Base-by-base conservation (phyloP, 1,140 invertebrate genomes). In the Drosophila tropicalis region DNA sequence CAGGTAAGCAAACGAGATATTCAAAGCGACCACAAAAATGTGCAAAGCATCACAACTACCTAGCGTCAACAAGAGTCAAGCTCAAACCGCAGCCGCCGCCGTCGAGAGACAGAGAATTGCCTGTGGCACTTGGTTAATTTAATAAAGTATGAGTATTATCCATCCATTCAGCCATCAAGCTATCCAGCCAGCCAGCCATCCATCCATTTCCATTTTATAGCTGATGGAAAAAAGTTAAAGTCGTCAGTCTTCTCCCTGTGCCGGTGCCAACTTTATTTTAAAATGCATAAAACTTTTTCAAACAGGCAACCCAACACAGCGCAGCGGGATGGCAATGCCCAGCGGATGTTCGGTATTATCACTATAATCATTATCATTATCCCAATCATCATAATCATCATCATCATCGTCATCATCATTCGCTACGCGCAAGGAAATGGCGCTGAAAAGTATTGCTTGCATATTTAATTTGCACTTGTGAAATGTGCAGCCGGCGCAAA, bases 401-500 rank as follows among this genome's bases (percentile, higher is more conserved):
- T 10, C 4, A 41, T 64, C 29, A 56, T 63, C 13, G 41, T 39
- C 36, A 15, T 15, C 34, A 22, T 51, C 19, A 22, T 51, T 13
- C 12, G 36, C 10, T 10, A 39, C 44, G 44, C 17, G 44, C 29
- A 15, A 51, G 19, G 44, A 2, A 55, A 44, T 29, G 57, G 54
- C 62, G 19, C 51, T 62, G 44, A 13, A 57, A 62, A 73, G 70
- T 60, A 66, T 54, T 69, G 57, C 72, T 54, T 66, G 84, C 85
- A 83, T 87, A 87, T 87, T 87, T 87, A 89, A 87, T 87, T 82
- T 87, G 84, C 83, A 87, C 83, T 87, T 67, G 40, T 66, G 61
- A 74, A 76, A 76, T 61, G 58, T 61, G 58, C 44, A 39, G 62
- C 56, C 67, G 67, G 61, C 68, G 70, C 29, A 44, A 72, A 82